A percentile compares a stretch with the other conserved stretches of the same genome.
Evolutionary conservation across 1,140 invertebrate species (phyloP).

Genomic region (Hestina assimilis): DNA sequence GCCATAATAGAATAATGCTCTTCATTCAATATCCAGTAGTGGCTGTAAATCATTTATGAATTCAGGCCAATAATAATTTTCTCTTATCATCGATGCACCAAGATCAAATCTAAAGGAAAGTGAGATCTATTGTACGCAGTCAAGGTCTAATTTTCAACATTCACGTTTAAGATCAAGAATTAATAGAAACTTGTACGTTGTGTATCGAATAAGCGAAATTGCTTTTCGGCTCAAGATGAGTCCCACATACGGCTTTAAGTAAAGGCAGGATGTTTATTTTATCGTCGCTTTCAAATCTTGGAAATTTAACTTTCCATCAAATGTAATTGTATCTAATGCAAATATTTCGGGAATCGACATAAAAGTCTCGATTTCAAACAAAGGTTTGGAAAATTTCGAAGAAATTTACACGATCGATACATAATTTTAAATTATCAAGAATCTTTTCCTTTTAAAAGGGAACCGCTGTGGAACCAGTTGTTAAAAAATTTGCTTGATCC

Average conservation of each 20-base stretch:
- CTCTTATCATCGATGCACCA: constrained; percentile 37
- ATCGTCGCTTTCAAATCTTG: constrained; percentile 6
- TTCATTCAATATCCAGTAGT: constrained; percentile 39
- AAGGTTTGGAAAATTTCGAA: too few species aligned
- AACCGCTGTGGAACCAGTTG: constrained; percentile 18
- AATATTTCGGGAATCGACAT: too few species aligned
- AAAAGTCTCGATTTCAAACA: too few species aligned
- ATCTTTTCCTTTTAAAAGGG: background rate
- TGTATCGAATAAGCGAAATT: constrained; percentile 30
- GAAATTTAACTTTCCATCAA: background rate
- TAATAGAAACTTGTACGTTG: constrained; percentile 32
- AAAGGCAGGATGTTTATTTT: constrained; percentile 14
- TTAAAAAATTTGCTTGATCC: constrained; percentile 16
- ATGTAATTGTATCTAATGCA: background rate
- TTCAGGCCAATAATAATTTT: constrained; percentile 46
- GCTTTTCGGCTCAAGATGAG: constrained; percentile 25
- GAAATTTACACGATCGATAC: background rate
- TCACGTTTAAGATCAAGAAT: constrained; percentile 22
- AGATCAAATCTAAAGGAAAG: constrained; percentile 27
- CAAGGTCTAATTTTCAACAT: constrained; percentile 29
- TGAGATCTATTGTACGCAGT: constrained; percentile 31
- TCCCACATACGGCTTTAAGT: constrained; percentile 16
- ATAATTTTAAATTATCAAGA: background rate
- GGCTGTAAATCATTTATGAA: constrained; percentile 43
- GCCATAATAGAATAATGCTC: constrained; percentile 30